A percentile compares a stretch with the other conserved stretches of the same genome.
These are phyloP conservation scores for Salvator merianae DNA, from an alignment of 2,113 vertebrate species.

Conservation along the genomic window DNA sequence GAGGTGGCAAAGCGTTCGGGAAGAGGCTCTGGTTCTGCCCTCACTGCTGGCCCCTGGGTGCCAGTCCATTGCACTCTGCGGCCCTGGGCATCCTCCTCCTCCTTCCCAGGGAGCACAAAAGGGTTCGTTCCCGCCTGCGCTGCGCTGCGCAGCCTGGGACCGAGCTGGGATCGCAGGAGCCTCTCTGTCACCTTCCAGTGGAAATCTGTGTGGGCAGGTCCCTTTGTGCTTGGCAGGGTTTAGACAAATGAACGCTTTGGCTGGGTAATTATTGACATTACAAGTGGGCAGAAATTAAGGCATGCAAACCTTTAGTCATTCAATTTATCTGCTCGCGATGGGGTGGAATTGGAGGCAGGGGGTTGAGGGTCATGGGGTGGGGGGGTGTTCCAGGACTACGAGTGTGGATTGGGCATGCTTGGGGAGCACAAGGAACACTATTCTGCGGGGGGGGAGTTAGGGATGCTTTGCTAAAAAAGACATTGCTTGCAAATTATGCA, in stretches of 20 bases:
- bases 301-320: neutral
- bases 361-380: neutral
- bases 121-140: neutral
- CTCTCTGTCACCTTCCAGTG: neutral
- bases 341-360: rapidly evolving
- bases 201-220: conserved; percentile 3
- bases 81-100: neutral
- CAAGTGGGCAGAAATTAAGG: neutral
- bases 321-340: conserved; percentile 4
- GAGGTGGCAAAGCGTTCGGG: no score
- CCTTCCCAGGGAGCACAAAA: neutral
- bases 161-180: neutral
- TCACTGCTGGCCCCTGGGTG: neutral
- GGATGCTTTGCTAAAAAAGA: neutral
- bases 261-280: conserved; percentile 38
- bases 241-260: conserved; percentile 10
- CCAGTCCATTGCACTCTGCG: no score
- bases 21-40: neutral
- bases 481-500: neutral
- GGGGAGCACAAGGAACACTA: neutral
- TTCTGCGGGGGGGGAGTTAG: neutral
- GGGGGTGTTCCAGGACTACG: neutral
- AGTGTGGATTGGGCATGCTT: no score
- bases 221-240: neutral
- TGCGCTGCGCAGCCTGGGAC: neutral